Evolutionary conservation across 2,888 invertebrate species (phyloP).

Genomic region (Chrysolina haemoptera): DNA sequence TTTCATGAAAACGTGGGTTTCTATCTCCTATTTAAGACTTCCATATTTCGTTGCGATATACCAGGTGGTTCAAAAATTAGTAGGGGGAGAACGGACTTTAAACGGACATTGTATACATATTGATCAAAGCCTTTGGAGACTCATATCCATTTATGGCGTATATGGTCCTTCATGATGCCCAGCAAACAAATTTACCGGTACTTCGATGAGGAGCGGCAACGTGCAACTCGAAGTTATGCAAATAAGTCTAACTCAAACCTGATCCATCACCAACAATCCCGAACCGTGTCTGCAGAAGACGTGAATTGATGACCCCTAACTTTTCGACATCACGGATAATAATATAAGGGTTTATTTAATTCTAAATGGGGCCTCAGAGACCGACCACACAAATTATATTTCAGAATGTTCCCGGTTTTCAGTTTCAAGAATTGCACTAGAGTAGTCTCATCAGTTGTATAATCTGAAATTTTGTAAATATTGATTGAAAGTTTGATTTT

Average conservation of each 20-base stretch:
- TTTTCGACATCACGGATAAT: constrained; percentile 38
- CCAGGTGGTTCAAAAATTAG: no score
- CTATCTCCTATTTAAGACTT: no score
- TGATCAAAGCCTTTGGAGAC: no score
- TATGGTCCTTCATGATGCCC: no score
- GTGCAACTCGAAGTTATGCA: constrained; percentile 38
- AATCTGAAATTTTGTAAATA: no score
- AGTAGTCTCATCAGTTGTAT: neutral
- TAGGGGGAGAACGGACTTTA: no score
- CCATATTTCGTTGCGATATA: no score
- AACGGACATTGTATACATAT: no score
- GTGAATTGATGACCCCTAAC: constrained; percentile 52
- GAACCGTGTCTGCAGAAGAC: constrained; percentile 48
- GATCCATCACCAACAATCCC: constrained; percentile 45
- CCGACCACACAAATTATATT: constrained; percentile 4
- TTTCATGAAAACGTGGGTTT: no score
- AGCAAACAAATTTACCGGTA: no score
- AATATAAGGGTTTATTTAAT: constrained; percentile 42
- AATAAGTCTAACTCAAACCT: constrained; percentile 40
- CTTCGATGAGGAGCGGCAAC: constrained; percentile 1
- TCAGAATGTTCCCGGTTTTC: neutral
- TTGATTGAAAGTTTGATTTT: no score
- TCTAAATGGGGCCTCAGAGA: constrained; percentile 27
- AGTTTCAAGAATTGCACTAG: neutral
- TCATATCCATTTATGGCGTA: no score